phyloP scores from a whole-genome alignment of 2,113 vertebrate species.

The Perca flavescens region DNA sequence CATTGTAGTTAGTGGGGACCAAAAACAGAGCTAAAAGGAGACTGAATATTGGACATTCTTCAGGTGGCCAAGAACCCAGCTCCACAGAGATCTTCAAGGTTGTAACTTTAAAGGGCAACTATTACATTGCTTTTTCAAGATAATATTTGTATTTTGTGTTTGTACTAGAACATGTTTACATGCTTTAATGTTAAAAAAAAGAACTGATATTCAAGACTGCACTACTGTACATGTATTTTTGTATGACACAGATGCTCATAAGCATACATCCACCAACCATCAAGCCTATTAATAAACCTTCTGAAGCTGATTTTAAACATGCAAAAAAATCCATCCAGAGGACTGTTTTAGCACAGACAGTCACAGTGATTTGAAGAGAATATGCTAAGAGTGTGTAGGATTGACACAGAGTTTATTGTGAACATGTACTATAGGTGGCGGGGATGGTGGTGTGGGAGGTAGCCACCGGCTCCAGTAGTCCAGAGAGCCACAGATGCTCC shows the following conservation, averaged over 20 bases:
- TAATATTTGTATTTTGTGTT: no score
- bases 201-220: not conserved
- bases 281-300: constrained; percentile 21
- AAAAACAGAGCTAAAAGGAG: not conserved
- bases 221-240: constrained; percentile 4
- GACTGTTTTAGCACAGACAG: not conserved
- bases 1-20: not conserved
- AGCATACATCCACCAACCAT: not conserved
- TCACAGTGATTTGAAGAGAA: constrained; percentile 10
- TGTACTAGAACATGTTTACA: no score
- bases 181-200: no score
- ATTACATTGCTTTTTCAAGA: no score
- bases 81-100: no score
- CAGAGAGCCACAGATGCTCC: constrained; percentile 98
- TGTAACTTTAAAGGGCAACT: no score
- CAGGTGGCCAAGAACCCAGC: not conserved
- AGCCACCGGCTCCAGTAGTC: constrained; percentile 83
- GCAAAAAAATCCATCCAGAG: not conserved
- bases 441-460: constrained; percentile 52
- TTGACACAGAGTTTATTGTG: constrained; percentile 42
- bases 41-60: not conserved
- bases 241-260: not conserved
- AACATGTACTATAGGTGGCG: constrained; percentile 37
- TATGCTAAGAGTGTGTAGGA: constrained; percentile 16
- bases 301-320: constrained; percentile 4